Base-by-base conservation (phyloP, 2,797 vertebrate species). In the Cryptoblepharus egeriae region DNA sequence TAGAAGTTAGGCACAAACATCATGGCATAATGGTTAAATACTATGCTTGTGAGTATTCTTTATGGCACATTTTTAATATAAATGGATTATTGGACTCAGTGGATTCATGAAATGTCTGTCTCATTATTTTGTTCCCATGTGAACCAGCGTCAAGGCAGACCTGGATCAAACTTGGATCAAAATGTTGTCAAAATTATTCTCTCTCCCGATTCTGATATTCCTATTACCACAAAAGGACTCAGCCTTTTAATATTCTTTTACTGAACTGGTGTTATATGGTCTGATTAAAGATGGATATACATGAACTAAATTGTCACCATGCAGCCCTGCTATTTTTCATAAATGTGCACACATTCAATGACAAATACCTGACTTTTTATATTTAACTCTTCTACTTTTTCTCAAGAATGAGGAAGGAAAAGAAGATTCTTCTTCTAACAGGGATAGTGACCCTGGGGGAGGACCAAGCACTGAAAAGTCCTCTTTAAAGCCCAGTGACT, bases 401-500 rank as follows among this genome's bases (percentile, higher is more conserved):
- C 37, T 68, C 71, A 95, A 98, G 98, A 93, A 88, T 67, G 96
- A 96, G 81, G 95, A 97, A 74, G 95, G 88, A 60, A 94, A 94
- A 87, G 94, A 88, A 39, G 87, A 90, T 60, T 28, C 49, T 58
- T 79, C 65, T 39, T 73, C 82, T 0, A 89, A 81, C 57, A 91
- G 91, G 60, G 92, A 95, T 39, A 93, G 85, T 81, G 96, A 95
- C 83, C 94, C 89, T 7, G 93, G 96, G 49, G 94, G 92, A 80
- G 92, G 93, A 30, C 71, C 75, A 73, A 88, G 85, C 20, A 88
- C 93, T 22, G 93, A 95, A 73, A 96, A 96, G 90, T 85, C 79
- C 71, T 93, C 91, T 63, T 89, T 96, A 49, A 93, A 88, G 91
- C 83, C 95, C 93, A 97, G 96, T 37, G 97, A 97, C 92, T 99